Evolutionary conservation across 1,140 invertebrate genomes (phyloP).

Genomic region (Pseudomyrmex concolor): DNA sequence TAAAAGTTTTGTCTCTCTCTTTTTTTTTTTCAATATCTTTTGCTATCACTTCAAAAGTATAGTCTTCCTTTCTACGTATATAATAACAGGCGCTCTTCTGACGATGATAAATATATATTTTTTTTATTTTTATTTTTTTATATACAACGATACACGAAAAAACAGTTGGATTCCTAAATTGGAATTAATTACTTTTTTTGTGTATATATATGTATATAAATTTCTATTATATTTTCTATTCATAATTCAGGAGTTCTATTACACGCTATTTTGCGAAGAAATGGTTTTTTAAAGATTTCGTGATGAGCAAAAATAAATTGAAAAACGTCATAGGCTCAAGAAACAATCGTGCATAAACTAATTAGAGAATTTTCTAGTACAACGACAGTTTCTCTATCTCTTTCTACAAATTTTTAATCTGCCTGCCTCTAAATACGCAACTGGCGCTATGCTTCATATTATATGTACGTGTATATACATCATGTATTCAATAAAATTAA

Average conservation of each 20-base stretch:
- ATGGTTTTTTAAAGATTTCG: too few species aligned
- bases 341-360: not conserved
- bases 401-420: slow-evolving; percentile 40
- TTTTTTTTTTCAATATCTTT: slow-evolving; percentile 18
- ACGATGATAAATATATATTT: slow-evolving; percentile 15
- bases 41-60: slow-evolving; percentile 22
- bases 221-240: too few species aligned
- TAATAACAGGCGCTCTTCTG: not conserved
- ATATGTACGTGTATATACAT: slow-evolving; percentile 48
- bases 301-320: too few species aligned
- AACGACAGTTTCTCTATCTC: not conserved
- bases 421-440: not conserved
- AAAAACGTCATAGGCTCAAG: too few species aligned
- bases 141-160: slow-evolving; percentile 3
- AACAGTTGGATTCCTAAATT: not conserved
- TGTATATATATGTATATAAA: not conserved
- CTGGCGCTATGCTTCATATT: not conserved
- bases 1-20: slow-evolving; percentile 55
- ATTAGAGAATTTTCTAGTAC: slow-evolving; percentile 9
- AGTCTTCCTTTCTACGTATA: slow-evolving; percentile 1
- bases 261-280: too few species aligned
- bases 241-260: too few species aligned
- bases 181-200: not conserved
- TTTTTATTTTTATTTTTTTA: slow-evolving; percentile 6
- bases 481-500: slow-evolving; percentile 32